Evolutionary conservation across 2,797 vertebrate species (phyloP).

Genomic region (Notamacropus eugenii): DNA sequence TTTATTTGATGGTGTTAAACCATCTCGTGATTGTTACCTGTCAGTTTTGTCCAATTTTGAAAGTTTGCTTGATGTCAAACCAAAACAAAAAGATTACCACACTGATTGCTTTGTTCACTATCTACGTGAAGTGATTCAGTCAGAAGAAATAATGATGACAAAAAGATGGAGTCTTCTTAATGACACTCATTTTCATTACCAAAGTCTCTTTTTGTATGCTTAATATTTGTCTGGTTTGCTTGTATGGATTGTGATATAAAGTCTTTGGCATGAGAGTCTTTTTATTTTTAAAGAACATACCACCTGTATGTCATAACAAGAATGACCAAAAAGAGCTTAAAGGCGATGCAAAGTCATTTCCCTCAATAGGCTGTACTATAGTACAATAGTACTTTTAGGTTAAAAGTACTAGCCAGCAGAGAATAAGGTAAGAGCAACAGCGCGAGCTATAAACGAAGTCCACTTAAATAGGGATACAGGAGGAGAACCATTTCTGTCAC

Average conservation of each 20-base stretch:
- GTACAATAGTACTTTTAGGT: too few species aligned
- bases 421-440: not conserved
- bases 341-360: slow-evolving; percentile 4
- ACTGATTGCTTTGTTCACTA: not conserved
- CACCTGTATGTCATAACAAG: not conserved
- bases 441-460: not conserved
- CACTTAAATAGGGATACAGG: not conserved
- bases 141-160: not conserved
- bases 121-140: not conserved
- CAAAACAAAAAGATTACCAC: not conserved
- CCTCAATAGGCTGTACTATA: slow-evolving; percentile 28
- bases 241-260: slow-evolving; percentile 23
- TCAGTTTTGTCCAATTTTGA: slow-evolving; percentile 2
- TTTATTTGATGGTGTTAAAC: slow-evolving; percentile 47
- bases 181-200: not conserved
- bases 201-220: not conserved
- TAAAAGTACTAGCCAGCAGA: slow-evolving; percentile 30
- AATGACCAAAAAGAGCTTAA: slow-evolving; percentile 29
- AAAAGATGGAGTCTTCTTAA: not conserved
- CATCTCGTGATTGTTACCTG: slow-evolving; percentile 34
- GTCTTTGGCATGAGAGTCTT: not conserved
- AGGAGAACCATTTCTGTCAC: not conserved
- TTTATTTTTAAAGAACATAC: slow-evolving; percentile 42
- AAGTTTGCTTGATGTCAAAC: slow-evolving; percentile 37
- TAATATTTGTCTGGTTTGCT: not conserved